Percentiles rank a stretch among this genome's conserved stretches.
phyloP scores from a whole-genome alignment of 2,797 vertebrate species.

The Sebastes hopkinsi region DNA sequence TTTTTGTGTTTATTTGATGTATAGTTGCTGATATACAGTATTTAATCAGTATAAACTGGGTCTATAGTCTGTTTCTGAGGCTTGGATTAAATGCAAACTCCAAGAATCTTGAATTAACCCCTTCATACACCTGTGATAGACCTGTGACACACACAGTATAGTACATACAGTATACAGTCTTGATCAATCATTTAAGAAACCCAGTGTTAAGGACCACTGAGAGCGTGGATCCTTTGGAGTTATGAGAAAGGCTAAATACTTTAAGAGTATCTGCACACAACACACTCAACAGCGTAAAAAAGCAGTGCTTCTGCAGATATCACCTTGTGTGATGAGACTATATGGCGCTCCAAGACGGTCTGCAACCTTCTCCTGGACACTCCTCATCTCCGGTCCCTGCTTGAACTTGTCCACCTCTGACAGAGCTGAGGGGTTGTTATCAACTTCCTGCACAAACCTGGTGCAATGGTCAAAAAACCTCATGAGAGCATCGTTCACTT shows the following conservation, averaged over 20 bases:
- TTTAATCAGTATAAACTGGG: not conserved
- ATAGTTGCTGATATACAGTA: not conserved
- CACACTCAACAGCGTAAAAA: not conserved
- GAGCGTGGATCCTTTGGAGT: not conserved
- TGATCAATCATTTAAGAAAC: not conserved
- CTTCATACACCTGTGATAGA: not conserved
- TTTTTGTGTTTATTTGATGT: not conserved
- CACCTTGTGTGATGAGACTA: conserved; percentile 83
- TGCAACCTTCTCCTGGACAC: conserved; percentile 87
- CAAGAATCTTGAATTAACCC: not conserved
- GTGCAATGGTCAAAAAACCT: conserved; percentile 91
- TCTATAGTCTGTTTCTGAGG: not conserved
- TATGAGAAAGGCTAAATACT: not conserved
- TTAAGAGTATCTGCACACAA: not conserved
- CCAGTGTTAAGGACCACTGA: not conserved
- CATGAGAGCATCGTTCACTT: conserved; percentile 90
- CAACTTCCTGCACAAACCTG: conserved; percentile 87
- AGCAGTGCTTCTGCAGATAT: not conserved
- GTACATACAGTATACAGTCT: not conserved
- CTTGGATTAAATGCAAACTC: not conserved
- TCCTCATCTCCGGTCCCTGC: conserved; percentile 89
- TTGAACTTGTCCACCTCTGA: conserved; percentile 88
- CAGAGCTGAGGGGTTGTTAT: conserved; percentile 86
- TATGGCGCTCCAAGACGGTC: conserved; percentile 81
- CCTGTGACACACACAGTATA: not conserved